These are phyloP conservation scores for Dorcus hopei DNA, from an alignment of 2,888 invertebrate genomes.

Conservation along the genomic window DNA sequence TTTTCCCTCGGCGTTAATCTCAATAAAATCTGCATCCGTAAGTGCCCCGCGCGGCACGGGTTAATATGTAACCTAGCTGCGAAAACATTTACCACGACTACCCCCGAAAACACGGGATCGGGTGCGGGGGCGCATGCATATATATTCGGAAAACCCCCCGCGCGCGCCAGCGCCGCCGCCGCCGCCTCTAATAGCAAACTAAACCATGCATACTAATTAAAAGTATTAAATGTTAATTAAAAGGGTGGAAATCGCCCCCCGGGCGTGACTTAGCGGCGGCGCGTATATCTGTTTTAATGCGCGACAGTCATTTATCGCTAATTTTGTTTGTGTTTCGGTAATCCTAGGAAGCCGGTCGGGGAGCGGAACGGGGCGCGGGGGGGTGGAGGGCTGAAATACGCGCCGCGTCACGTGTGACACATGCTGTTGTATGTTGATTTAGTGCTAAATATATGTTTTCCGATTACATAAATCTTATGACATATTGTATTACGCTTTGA, in stretches of 20 bases:
- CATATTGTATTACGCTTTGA: slow-evolving; percentile 32
- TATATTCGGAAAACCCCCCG: too few species aligned
- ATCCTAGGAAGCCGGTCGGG: not conserved
- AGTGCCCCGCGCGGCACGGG: too few species aligned
- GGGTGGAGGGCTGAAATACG: not conserved
- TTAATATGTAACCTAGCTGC: too few species aligned
- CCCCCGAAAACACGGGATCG: too few species aligned
- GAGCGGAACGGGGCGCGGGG: not conserved
- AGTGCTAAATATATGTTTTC: slow-evolving; percentile 27
- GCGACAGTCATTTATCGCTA: slow-evolving; percentile 1
- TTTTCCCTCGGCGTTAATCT: too few species aligned
- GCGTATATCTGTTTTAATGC: slow-evolving; percentile 4
- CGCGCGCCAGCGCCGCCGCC: too few species aligned
- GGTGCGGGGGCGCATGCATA: too few species aligned
- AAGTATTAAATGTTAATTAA: not conserved
- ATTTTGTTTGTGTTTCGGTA: not conserved
- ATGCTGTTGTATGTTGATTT: slow-evolving; percentile 20
- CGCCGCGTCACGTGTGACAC: slow-evolving; percentile 14
- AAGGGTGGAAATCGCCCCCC: not conserved
- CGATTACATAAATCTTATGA: slow-evolving; percentile 40
- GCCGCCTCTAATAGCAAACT: too few species aligned
- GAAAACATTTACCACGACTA: too few species aligned
- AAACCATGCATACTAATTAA: too few species aligned
- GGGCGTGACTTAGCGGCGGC: slow-evolving; percentile 2
- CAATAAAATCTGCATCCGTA: too few species aligned